Evolutionary conservation across 1,140 invertebrate species (phyloP).

Genomic region (Magallana angulata): DNA sequence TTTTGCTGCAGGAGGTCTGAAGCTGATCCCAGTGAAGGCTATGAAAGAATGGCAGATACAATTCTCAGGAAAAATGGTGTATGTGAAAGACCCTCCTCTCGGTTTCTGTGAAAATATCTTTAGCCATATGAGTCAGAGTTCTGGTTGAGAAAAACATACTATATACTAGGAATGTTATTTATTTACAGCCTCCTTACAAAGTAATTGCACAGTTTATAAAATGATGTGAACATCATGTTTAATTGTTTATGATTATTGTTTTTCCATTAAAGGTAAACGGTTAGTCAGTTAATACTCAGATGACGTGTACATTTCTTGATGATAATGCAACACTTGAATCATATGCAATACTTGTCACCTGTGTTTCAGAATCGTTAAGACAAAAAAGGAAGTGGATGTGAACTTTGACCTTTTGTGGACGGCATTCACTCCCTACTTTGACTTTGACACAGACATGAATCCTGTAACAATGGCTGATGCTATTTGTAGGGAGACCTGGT

Average conservation of each 20-base stretch:
- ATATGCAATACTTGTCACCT: not conserved
- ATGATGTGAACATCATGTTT: too few species aligned
- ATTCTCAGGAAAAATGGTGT: constrained; percentile 85
- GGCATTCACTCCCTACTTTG: constrained; percentile 80
- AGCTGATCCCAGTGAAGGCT: constrained; percentile 82
- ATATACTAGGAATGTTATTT: too few species aligned
- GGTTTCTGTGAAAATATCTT: too few species aligned
- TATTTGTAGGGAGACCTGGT: constrained; percentile 85
- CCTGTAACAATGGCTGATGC: constrained; percentile 82
- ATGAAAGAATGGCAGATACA: constrained; percentile 85
- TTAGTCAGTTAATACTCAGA: too few species aligned
- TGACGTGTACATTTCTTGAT: too few species aligned
- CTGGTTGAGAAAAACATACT: too few species aligned
- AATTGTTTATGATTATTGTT: too few species aligned
- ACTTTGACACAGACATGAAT: constrained; percentile 85
- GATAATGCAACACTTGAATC: too few species aligned
- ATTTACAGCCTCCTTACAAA: too few species aligned
- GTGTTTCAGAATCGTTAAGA: constrained; percentile 63
- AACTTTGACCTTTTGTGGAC: constrained; percentile 76
- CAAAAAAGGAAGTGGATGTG: constrained; percentile 69
- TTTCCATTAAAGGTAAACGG: too few species aligned
- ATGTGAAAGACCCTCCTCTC: constrained; percentile 16
- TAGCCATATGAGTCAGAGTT: too few species aligned
- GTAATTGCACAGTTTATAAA: too few species aligned
- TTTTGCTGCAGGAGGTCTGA: constrained; percentile 85